Conservation (phyloP, 2,888 invertebrate species). For the Panzeria rudis region DNA sequence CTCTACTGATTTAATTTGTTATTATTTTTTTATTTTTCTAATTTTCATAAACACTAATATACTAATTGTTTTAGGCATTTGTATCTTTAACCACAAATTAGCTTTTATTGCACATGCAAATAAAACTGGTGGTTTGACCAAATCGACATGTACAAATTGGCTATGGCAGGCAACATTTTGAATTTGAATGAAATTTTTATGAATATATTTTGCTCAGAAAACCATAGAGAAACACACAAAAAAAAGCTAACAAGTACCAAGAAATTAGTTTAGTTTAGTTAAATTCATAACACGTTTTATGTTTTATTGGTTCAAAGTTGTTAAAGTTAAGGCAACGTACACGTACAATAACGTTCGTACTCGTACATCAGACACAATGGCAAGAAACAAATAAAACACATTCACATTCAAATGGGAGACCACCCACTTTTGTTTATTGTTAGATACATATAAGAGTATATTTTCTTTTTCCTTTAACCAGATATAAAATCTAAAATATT, state of each 20-base stretch:
- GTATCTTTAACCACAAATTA: conserved; percentile 67
- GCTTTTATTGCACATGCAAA: conserved; percentile 63
- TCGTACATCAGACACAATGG: conserved; percentile 11
- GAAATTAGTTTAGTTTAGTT: conserved; percentile 61
- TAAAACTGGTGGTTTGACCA: conserved; percentile 35
- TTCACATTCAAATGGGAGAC: conserved; percentile 46
- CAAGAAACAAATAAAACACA: conserved; percentile 7
- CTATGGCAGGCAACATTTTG: conserved; percentile 51
- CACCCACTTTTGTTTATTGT: conserved; percentile 53
- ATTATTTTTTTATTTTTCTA: conserved; percentile 11
- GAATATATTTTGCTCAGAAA: neutral
- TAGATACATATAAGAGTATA: neutral
- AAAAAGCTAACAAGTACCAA: conserved; percentile 33
- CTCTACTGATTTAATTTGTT: neutral
- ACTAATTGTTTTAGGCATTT: conserved; percentile 60
- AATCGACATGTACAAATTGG: conserved; percentile 56
- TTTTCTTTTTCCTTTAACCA: conserved; percentile 3
- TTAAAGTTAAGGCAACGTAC: conserved; percentile 58
- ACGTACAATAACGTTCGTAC: neutral
- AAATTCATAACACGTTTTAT: conserved; percentile 72
- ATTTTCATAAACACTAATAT: conserved; percentile 38
- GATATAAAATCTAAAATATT: conserved; percentile 41
- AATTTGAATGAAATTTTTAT: conserved; percentile 53
- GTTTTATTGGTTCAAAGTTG: conserved; percentile 69
- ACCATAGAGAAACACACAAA: too few species aligned